These are phyloP conservation scores for Erebia ligea DNA, from an alignment of 2,888 invertebrate genomes.

Conservation along the genomic window DNA sequence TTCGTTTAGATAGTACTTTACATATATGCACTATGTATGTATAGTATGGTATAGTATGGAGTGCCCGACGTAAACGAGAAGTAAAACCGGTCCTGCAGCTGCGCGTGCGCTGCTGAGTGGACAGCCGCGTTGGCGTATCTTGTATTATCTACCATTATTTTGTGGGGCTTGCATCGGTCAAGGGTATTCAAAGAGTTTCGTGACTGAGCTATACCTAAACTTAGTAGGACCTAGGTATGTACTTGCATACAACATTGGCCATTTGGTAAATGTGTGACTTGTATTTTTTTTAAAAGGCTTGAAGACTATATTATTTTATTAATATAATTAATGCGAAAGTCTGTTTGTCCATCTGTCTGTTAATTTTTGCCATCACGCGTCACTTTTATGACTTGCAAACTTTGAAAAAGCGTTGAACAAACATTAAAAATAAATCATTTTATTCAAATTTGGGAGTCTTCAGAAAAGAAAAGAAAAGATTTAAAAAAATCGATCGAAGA, in stretches of 20 bases:
- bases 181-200: conserved; percentile 18
- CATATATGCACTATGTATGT: not conserved
- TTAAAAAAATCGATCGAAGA: too few relatives aligned
- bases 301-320: too few relatives aligned
- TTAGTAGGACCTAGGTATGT: not conserved
- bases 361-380: too few relatives aligned
- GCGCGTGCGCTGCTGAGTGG: conserved; percentile 60
- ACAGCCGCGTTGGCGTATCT: conserved; percentile 38
- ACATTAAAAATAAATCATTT: too few relatives aligned
- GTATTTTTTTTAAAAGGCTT: too few relatives aligned
- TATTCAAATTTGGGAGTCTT: too few relatives aligned
- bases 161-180: conserved; percentile 32
- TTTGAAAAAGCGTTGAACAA: too few relatives aligned
- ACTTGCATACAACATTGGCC: not conserved
- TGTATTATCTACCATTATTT: conserved; percentile 25
- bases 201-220: conserved; percentile 2
- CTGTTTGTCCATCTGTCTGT: too few relatives aligned
- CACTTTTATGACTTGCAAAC: too few relatives aligned
- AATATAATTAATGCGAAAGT: too few relatives aligned
- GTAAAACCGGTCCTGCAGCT: conserved; percentile 79
- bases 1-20: not conserved
- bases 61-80: conserved; percentile 66
- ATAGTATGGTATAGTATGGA: conserved; percentile 47
- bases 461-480: too few relatives aligned
- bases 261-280: not conserved